phyloP scores from a whole-genome alignment of 2,888 invertebrate genomes.

The Psylliodes chrysocephalus region DNA sequence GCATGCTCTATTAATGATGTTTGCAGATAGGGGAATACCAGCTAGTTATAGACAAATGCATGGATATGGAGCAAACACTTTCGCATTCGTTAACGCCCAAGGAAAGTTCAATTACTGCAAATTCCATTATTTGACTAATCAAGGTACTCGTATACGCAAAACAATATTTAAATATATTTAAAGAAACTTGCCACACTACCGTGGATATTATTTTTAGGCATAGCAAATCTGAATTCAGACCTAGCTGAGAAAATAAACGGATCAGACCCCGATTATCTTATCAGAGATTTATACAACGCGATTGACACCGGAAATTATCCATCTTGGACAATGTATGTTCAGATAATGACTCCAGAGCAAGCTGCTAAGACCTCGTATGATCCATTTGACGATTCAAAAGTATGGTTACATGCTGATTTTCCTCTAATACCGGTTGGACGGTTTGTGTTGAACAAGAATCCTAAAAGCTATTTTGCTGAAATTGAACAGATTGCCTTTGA shows the following conservation, averaged over 20 bases:
- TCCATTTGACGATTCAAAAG: slow-evolving; percentile 93
- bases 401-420: slow-evolving; percentile 89
- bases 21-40: slow-evolving; percentile 93
- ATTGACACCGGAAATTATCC: slow-evolving; percentile 80
- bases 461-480: slow-evolving; percentile 92
- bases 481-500: slow-evolving; percentile 93
- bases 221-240: slow-evolving; percentile 78
- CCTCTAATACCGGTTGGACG: slow-evolving; percentile 91
- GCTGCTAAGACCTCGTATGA: slow-evolving; percentile 83
- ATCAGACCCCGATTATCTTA: slow-evolving; percentile 87
- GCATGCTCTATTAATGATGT: slow-evolving; percentile 88
- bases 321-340: slow-evolving; percentile 84
- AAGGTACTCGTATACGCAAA: slow-evolving; percentile 71
- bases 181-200: too few relatives aligned
- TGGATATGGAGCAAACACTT: slow-evolving; percentile 95
- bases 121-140: slow-evolving; percentile 92
- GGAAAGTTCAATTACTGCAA: slow-evolving; percentile 83
- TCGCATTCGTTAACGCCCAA: slow-evolving; percentile 84
- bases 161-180: too few relatives aligned
- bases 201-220: slow-evolving; percentile 63
- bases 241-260: slow-evolving; percentile 77
- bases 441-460: slow-evolving; percentile 87
- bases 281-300: slow-evolving; percentile 89
- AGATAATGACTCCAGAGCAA: slow-evolving; percentile 89
- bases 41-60: slow-evolving; percentile 80